A percentile compares a stretch with the other conserved stretches of the same genome.
phyloP scores from a whole-genome alignment of 2,888 invertebrate species.

The Sminthurides aquaticus region DNA sequence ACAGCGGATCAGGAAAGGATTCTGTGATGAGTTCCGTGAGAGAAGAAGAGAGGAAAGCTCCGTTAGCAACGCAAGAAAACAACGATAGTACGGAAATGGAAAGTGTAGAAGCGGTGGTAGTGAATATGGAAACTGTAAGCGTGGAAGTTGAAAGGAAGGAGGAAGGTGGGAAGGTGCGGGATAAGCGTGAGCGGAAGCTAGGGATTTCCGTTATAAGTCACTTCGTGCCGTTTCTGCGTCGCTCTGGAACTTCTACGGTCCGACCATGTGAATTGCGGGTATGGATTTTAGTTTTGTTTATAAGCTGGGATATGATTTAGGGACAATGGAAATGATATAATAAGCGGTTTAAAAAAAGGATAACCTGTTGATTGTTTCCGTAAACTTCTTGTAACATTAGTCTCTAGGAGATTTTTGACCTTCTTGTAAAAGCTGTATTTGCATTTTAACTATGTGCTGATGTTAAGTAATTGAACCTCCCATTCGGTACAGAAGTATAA shows the following conservation, averaged over 20 bases:
- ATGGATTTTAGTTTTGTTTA: not conserved
- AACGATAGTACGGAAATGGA: not conserved
- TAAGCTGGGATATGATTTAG: no score
- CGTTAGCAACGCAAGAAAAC: not conserved
- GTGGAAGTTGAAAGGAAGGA: not conserved
- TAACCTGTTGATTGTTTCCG: no score
- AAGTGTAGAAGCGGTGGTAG: not conserved
- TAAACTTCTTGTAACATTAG: no score
- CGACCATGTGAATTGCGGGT: not conserved
- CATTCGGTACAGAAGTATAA: no score
- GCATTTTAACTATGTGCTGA: no score
- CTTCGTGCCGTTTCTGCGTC: not conserved
- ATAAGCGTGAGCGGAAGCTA: not conserved
- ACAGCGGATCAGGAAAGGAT: no score
- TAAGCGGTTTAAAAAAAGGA: no score
- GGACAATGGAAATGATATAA: no score
- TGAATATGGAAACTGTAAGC: not conserved
- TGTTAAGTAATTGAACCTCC: no score
- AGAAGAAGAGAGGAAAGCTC: not conserved
- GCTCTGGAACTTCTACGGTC: not conserved
- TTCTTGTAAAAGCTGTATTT: no score
- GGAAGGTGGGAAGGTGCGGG: not conserved
- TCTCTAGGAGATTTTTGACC: no score
- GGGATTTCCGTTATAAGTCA: not conserved
- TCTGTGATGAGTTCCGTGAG: no score